Base-by-base conservation (phyloP, 2,888 invertebrate species). In the Coenonympha arcania region DNA sequence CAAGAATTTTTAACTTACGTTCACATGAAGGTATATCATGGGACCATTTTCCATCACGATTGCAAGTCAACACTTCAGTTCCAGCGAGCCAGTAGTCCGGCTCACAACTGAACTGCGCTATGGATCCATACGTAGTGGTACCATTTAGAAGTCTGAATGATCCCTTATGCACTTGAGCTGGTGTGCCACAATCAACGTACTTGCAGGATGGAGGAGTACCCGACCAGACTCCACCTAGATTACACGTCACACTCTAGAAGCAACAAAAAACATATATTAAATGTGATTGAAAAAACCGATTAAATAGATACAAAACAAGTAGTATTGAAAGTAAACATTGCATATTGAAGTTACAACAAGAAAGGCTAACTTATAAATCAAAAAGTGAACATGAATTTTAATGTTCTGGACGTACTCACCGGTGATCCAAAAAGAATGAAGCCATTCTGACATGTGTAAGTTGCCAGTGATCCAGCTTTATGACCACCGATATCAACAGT, bases 1-100 rank as follows among this genome's bases (percentile, higher is more conserved):
- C 4, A 13, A 30, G 8, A 39, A 15, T 22, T n/a, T n/a, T n/a
- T n/a, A 20, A 74, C 89, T 90, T 77, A 94, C 94, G 76, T 86
- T 95, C 93, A 73, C 96, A 96, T n/a, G 92, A 89, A 0, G 95
- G 95, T 41, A 93, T 91, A 66, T 93, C 92, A 31, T 93, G 91
- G 0, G 93, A 94, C 95, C 95, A 96, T 70, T 93, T 94, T 8
- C 94, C 95, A 57, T 95, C 95, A 50, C 91, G 88, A 26, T 92
- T 93, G 71, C 96, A 96, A 15, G 88, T 89, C 37, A 94, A 88
- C 15, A 87, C 87, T 37, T 92, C 90, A 1, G 91, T 90, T 0
- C 91, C 91, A n/a, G 89, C 90, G 26, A 96, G 84, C 93, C 95
- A 95, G 73, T 95, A 92, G 74, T 96, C 95, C 13, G 90, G 88